Base-by-base conservation (phyloP, 2,113 vertebrate genomes). In the Atherinomorus stipes region DNA sequence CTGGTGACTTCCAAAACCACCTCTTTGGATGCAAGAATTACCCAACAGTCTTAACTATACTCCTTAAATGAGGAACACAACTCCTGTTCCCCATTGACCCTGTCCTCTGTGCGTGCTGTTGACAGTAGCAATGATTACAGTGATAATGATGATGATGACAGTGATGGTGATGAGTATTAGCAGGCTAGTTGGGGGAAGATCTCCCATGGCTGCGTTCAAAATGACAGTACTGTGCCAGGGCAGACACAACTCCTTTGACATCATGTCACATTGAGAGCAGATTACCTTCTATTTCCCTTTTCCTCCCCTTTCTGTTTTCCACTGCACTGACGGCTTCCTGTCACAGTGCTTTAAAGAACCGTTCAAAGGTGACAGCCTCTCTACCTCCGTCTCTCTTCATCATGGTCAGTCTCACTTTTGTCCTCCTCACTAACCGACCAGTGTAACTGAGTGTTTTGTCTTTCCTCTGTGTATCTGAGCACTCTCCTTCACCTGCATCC, bases 401-500 rank as follows among this genome's bases (percentile, higher is more conserved):
- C 76, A 76, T 22, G 51, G 70, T 74, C 76, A 26, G 51, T 70
- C 60, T 61, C 74, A 42, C 60, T 74, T 82, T 69, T 78, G 83
- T 87, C 78, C 64, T 18, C 58, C 64, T 68, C 49, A 40, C 45
- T 82, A 38, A 22, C 54, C 72, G 38, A 16, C 66, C 31, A 65
- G 60, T 2, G 26, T 62, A 70, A 74, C 58, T 22, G 56, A 64
- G 62, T 26, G 8, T 77, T 85, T 81, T 81, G 78, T 85, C 78
- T 85, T 47, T 67, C 40, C 71, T 60, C 59, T 22, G 75, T 74
- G 74, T 71, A 72, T 78, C 78, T 34, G 38, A 71, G 62, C 71
- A 80, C 88, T 85, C 86, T 83, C 87, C 89, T 90, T 90, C 88
- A 89, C 89, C 86, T 88, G 80, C 19, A 83, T 66, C 75, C 67